Conservation (phyloP, 2,888 invertebrate species). For the Noctuana brunneofusca region DNA sequence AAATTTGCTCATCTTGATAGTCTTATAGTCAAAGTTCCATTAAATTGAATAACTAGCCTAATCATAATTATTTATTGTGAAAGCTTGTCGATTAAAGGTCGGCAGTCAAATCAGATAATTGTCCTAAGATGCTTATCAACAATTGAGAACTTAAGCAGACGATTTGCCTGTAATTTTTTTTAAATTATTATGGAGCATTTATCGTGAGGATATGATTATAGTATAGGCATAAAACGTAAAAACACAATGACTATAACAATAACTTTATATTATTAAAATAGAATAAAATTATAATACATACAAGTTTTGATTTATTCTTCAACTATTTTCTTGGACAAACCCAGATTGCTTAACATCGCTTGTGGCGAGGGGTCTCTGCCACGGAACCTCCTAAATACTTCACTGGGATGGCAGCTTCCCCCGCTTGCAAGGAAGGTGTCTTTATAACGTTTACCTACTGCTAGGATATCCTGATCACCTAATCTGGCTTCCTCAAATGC, state of each 20-base stretch:
- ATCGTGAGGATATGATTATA: too few species aligned
- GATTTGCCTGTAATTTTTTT: too few species aligned
- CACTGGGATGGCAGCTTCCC: constrained; percentile 90
- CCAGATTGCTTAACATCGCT: constrained; percentile 87
- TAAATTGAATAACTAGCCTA: too few species aligned
- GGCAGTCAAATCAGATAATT: too few species aligned
- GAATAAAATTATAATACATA: constrained; percentile 52
- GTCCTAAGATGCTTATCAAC: too few species aligned
- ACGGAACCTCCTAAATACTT: constrained; percentile 94
- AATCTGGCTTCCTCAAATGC: constrained; percentile 89
- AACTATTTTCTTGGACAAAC: constrained; percentile 69
- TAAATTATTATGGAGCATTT: too few species aligned
- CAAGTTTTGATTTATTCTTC: constrained; percentile 53
- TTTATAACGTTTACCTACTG: constrained; percentile 87
- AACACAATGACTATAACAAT: constrained; percentile 40
- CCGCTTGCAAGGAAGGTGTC: constrained; percentile 93
- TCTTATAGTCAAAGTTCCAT: too few species aligned
- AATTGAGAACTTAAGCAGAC: too few species aligned
- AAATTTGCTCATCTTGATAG: too few species aligned
- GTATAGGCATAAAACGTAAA: neutral
- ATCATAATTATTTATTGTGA: too few species aligned
- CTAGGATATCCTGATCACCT: constrained; percentile 76
- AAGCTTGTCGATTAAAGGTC: too few species aligned
- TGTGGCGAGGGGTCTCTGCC: constrained; percentile 95
- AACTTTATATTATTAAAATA: constrained; percentile 55